Evolutionary conservation across 2,113 vertebrate species (phyloP), one percentile per base, ranked within the genome.

Genomic region (Pseudopipra pipra): DNA sequence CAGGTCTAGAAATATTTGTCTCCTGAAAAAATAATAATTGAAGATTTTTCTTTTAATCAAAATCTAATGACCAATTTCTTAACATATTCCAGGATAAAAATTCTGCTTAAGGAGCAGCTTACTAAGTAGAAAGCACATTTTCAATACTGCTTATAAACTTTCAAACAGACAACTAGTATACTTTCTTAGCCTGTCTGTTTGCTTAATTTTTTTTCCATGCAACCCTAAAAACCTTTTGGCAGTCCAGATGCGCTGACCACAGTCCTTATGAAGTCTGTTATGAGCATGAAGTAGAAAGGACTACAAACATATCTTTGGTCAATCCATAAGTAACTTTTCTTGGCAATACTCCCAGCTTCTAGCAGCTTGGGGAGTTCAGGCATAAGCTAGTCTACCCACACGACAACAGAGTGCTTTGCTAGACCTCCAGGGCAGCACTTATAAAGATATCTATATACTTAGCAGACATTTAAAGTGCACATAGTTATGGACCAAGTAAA

Each of bases 251-350:
- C 55, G 58, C 95, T 95, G 95, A 97, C 97, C 96, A 47, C 97
- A 97, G 54, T 94, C 94, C 96, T 97, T 96, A 86, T 54, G 85
- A 98, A 97, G 95, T 96, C 95, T 97, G 75, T 95, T 95, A 94
- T 93, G 96, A 96, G 92, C 97, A 96, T 98, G 91, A 93, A 97
- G 95, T 95, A 97, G 95, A 96, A 95, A 85, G 79, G 59, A 73
- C 54, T 88, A 23, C 87, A 93, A 81, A 96, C 78, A 89, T 87
- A 65, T 81, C 65, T 84, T 81, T 47, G 62, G 83, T 93, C 91
- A 91, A 71, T 96, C 90, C 91, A 58, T 96, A 96, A 97, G 88
- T 63, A 51, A 91, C 85, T 93, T 88, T 90, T 52, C 37, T 93
- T 96, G 97, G 96, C 95, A 87, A 20, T 54, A 22, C 30, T 94